Evolutionary conservation across 2,797 vertebrate species (phyloP).

Genomic region (Chaetodon trifasciatus): DNA sequence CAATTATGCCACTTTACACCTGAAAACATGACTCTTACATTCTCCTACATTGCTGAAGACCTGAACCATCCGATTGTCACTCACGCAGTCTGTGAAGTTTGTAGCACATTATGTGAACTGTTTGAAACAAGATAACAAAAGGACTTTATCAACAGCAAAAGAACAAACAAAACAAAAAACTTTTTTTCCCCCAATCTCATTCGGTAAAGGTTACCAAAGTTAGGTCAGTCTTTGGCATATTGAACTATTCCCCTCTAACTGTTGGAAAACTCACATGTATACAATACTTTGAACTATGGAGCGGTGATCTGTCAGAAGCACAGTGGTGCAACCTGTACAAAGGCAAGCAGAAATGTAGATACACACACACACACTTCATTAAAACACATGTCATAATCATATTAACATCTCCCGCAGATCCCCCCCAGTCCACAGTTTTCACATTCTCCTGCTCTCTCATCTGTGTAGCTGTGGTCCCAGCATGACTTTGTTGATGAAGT

Average conservation of each 20-base stretch:
- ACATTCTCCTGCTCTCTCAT: constrained; percentile 56
- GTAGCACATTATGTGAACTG: constrained; percentile 23
- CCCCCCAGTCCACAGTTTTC: constrained; percentile 19
- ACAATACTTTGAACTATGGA: constrained; percentile 21
- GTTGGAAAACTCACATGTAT: constrained; percentile 26
- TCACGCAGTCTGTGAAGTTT: constrained; percentile 28
- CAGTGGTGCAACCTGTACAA: constrained; percentile 22
- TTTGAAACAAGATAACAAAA: constrained; percentile 32
- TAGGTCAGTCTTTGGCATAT: constrained; percentile 52
- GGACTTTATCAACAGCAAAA: constrained; percentile 12
- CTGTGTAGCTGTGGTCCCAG: constrained; percentile 89
- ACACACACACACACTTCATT: constrained; percentile 14
- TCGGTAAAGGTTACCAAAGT: constrained; percentile 44
- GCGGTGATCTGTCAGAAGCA: constrained; percentile 32
- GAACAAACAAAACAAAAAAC: constrained; percentile 18
- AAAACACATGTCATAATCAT: constrained; percentile 26
- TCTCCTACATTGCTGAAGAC: constrained; percentile 23
- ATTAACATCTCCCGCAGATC: constrained; percentile 21
- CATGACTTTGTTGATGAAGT: constrained; percentile 97
- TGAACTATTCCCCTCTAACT: constrained; percentile 19
- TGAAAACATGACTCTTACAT: constrained; percentile 36
- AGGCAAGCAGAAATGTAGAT: constrained; percentile 26
- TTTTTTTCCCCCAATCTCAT: constrained; percentile 45
- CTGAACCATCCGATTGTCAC: constrained; percentile 8
- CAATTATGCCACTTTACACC: constrained; percentile 8